Evolutionary conservation across 2,113 vertebrate species (phyloP).

Genomic region (Scomber colias): DNA sequence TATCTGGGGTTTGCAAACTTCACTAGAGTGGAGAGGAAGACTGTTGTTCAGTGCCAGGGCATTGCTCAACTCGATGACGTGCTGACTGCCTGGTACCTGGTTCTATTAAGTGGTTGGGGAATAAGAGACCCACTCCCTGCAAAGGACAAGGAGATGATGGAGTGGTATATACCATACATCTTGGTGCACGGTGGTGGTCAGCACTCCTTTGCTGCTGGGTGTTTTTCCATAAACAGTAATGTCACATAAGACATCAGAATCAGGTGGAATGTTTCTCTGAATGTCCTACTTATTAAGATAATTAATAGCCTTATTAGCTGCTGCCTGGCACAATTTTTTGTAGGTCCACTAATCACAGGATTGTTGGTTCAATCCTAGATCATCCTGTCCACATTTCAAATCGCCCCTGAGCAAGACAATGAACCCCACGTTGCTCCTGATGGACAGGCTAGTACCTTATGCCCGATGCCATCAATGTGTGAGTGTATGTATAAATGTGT

Average conservation of each 20-base stretch:
- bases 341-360: too few relatives aligned
- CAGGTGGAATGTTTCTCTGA: not conserved
- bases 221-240: not conserved
- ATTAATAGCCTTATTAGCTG: not conserved
- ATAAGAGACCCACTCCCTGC: not conserved
- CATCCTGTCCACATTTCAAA: too few relatives aligned
- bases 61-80: not conserved
- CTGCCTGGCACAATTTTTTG: too few relatives aligned
- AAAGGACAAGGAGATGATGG: conserved; percentile 12
- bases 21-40: not conserved
- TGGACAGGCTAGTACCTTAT: too few relatives aligned
- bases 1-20: conserved; percentile 38
- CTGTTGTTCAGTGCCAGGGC: conserved; percentile 1
- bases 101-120: conserved; percentile 28
- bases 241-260: not conserved
- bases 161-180: not conserved
- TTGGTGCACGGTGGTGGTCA: not conserved
- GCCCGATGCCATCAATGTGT: too few relatives aligned
- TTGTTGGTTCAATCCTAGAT: too few relatives aligned
- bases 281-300: not conserved
- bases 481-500: too few relatives aligned
- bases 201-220: not conserved
- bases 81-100: not conserved
- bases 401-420: too few relatives aligned
- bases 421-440: too few relatives aligned